phyloP scores from a whole-genome alignment of 2,888 invertebrate genomes.

The Hyalella azteca region DNA sequence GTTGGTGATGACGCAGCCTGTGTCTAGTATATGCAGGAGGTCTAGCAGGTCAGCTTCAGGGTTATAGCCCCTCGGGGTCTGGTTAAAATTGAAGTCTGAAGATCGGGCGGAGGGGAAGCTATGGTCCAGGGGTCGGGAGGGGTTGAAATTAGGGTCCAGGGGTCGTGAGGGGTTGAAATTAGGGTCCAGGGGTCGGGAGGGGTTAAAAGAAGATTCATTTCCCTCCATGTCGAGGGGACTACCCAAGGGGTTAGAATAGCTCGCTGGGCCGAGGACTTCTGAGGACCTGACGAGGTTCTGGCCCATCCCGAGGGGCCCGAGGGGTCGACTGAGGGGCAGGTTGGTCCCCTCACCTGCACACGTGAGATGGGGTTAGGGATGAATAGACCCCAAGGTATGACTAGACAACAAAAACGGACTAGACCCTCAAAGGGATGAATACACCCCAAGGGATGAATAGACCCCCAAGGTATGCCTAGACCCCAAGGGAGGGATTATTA shows the following conservation, averaged over 20 bases:
- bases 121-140: too few relatives aligned
- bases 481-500: neutral
- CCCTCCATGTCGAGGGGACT: neutral
- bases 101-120: too few relatives aligned
- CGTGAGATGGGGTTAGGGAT: neutral
- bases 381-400: neutral
- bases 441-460: neutral
- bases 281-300: neutral
- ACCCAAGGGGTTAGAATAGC: neutral
- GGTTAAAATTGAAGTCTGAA: neutral
- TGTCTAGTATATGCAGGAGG: slow-evolving; percentile 3
- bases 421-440: neutral
- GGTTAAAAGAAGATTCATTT: neutral
- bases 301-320: neutral
- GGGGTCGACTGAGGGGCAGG: neutral
- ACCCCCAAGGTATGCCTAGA: neutral
- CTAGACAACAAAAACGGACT: too few relatives aligned
- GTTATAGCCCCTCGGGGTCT: neutral
- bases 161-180: neutral
- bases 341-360: neutral
- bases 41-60: neutral
- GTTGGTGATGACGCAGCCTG: neutral
- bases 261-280: neutral
- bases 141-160: too few relatives aligned
- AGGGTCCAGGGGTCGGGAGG: neutral